Evolutionary conservation across 2,888 invertebrate genomes (phyloP).

Genomic region (Zygogramma bicolorata): DNA sequence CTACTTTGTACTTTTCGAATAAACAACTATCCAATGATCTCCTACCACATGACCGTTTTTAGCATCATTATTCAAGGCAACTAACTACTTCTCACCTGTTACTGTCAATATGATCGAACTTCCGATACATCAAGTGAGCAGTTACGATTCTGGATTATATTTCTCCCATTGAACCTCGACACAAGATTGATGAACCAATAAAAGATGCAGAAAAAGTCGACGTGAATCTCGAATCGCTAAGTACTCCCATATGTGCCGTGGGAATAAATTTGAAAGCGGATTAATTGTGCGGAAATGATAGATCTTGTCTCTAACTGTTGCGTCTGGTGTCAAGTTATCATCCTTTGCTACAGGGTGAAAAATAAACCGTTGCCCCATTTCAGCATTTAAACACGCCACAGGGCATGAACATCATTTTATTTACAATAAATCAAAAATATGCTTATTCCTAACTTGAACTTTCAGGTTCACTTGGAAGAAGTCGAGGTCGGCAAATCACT

Average conservation of each 20-base stretch:
- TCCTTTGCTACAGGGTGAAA: background rate
- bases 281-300: conserved; percentile 24
- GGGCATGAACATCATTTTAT: too few relatives aligned
- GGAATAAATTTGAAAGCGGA: conserved; percentile 20
- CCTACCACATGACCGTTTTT: background rate
- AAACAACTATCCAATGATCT: too few relatives aligned
- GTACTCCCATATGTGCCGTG: conserved; percentile 22
- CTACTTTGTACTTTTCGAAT: too few relatives aligned
- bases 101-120: background rate
- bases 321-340: conserved; percentile 27
- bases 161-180: background rate
- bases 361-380: too few relatives aligned
- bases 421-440: too few relatives aligned
- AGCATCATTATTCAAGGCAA: background rate
- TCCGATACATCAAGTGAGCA: background rate
- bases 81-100: background rate
- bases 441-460: too few relatives aligned
- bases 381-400: too few relatives aligned
- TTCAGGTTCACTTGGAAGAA: too few relatives aligned
- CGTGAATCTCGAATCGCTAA: conserved; percentile 19
- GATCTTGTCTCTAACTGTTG: conserved; percentile 19
- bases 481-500: too few relatives aligned
- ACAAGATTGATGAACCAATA: conserved; percentile 18
- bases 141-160: background rate
- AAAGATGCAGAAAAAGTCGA: conserved; percentile 11